Base-by-base conservation (phyloP, 64 coral and sea anemone genomes). In the Porites australiensis region DNA sequence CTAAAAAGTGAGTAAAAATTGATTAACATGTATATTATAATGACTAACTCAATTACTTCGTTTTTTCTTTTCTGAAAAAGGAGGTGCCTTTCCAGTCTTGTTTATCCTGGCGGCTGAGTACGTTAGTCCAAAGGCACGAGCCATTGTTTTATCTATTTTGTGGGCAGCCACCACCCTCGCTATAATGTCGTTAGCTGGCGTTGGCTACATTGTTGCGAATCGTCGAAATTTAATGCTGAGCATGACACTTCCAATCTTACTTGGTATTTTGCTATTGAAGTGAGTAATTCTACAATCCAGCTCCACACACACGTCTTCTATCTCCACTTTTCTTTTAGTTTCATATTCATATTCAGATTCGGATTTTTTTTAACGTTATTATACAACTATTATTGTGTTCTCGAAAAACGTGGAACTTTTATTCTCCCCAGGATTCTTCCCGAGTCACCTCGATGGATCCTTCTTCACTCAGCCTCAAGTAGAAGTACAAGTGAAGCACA, bases 81-180 rank as follows among this genome's bases (percentile, higher is more conserved):
- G 92, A 8, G 88, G 91, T 12, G 87, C 82, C 13, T n/a, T 87
- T 58, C 83, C 90, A 13, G 75, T 75, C 44, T 60, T 94, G 1
- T 97, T 97, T 27, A 72, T 90, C 13, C 88, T 97, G 4, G 88
- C 62, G 2, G 92, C 95, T 37, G 95, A 97, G 43, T 97, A 91
- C 65, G 92, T 90, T 13, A 90, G 87, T 44, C 81, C 95, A 14
- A 85, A 55, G 20, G 58, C 58, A 6, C 95, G 95, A 21, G 69
- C 83, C 1, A 81, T 74, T 21, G 76, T 90, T 0, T 57, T 97
- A 3, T 80, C 58, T 3, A 46, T 76, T 15, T 73, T 97, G 22
- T 97, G 95, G 95, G 58, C 87, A 2, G 46, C 95, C 13, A 63
- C 82, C 7, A 71, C 83, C 6, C 50, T 97, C 37, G 91, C 82